Evolutionary conservation across 1,140 invertebrate genomes (phyloP).

Genomic region (Micrasema longulum): DNA sequence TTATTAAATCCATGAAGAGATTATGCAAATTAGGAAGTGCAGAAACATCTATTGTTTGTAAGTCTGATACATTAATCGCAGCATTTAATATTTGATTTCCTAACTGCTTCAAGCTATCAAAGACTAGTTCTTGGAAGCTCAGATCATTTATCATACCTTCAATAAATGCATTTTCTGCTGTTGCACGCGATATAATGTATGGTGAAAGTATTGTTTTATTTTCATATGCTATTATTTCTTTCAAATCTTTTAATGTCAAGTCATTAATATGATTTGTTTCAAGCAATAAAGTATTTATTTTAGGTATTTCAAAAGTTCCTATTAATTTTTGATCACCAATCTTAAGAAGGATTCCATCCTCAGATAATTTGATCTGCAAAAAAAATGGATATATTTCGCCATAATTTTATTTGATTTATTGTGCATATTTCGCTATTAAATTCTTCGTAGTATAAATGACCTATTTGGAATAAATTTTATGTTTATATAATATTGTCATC

Average conservation of each 20-base stretch:
- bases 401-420: neutral
- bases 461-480: too few species aligned
- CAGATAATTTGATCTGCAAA: constrained; percentile 43
- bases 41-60: constrained; percentile 44
- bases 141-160: constrained; percentile 58
- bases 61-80: constrained; percentile 6
- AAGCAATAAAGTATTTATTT: constrained; percentile 35
- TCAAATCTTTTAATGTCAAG: constrained; percentile 31
- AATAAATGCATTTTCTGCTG: constrained; percentile 40
- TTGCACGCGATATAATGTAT: constrained; percentile 26
- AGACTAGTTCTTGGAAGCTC: constrained; percentile 54
- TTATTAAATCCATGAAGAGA: constrained; percentile 49
- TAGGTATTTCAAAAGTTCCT: constrained; percentile 45
- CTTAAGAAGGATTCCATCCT: constrained; percentile 41
- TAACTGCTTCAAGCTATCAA: constrained; percentile 26
- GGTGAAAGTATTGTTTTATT: constrained; percentile 43
- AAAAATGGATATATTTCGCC: neutral
- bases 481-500: too few species aligned
- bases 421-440: too few species aligned
- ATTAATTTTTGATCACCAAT: constrained; percentile 44
- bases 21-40: neutral
- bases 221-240: constrained; percentile 44
- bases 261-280: constrained; percentile 48
- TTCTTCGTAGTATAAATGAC: too few species aligned
- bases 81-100: constrained; percentile 45